These are phyloP conservation scores for Mellivora capensis DNA, from an alignment of 2,113 vertebrate species.

Conservation along the genomic window DNA sequence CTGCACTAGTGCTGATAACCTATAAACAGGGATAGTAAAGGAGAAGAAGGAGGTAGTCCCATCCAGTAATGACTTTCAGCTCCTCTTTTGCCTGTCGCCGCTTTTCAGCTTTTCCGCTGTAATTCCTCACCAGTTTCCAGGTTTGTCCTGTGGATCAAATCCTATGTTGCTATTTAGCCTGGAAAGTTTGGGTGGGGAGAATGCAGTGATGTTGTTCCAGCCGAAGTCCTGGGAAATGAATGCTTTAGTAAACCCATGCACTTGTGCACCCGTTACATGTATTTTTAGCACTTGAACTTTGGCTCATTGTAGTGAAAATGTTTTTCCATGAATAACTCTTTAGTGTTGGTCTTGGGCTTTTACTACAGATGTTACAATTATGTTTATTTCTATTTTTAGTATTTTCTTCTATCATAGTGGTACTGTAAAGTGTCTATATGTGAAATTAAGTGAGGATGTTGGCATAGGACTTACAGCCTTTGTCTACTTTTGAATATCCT, in stretches of 20 bases:
- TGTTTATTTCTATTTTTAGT: slow-evolving; percentile 5
- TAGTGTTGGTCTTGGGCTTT: slow-evolving; percentile 2
- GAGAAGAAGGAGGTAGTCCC: neutral
- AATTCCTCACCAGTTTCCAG: neutral
- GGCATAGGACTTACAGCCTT: neutral
- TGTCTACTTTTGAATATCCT: neutral
- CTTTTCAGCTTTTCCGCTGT: neutral
- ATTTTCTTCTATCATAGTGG: neutral
- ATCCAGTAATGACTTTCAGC: neutral
- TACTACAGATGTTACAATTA: slow-evolving; percentile 26
- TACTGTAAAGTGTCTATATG: neutral
- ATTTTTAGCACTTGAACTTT: slow-evolving; percentile 29
- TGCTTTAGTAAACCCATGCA: neutral
- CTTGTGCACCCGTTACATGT: neutral
- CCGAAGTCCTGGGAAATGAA: neutral
- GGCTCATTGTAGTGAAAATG: slow-evolving; percentile 11
- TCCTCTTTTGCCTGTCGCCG: neutral
- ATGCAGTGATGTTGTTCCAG: neutral
- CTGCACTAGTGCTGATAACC: neutral
- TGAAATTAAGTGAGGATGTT: neutral
- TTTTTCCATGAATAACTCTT: slow-evolving; percentile 53
- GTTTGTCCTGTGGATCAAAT: neutral
- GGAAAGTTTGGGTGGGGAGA: neutral
- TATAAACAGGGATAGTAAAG: neutral
- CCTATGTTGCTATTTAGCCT: neutral